Conservation (phyloP, 2,888 invertebrate species). For the Xanthia togata region DNA sequence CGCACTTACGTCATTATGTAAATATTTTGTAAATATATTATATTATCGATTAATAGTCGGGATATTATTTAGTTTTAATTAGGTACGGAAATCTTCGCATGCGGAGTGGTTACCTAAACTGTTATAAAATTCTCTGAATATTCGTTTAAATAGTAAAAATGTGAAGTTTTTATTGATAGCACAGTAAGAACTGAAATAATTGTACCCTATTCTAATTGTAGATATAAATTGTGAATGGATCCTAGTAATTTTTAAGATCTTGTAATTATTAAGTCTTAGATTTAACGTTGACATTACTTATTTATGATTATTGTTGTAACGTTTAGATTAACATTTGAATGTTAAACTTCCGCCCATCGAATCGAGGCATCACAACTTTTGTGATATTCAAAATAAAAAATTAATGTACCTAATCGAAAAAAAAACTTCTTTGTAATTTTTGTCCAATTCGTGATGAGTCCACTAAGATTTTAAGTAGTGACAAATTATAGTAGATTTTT, state of each 20-base stretch:
- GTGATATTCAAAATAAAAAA: slow-evolving; percentile 60
- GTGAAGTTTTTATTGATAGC: slow-evolving; percentile 67
- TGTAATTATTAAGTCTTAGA: slow-evolving; percentile 76
- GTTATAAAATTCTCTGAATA: slow-evolving; percentile 61
- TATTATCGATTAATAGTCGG: slow-evolving; percentile 47
- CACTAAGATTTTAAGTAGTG: slow-evolving; percentile 70
- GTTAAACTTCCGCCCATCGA: slow-evolving; percentile 73
- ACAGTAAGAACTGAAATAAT: slow-evolving; percentile 72
- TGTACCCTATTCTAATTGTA: slow-evolving; percentile 70
- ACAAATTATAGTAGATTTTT: slow-evolving; percentile 71
- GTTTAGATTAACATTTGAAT: slow-evolving; percentile 63
- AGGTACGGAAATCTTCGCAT: slow-evolving; percentile 55
- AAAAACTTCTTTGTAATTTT: slow-evolving; percentile 63
- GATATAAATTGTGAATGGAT: slow-evolving; percentile 86
- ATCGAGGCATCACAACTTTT: slow-evolving; percentile 75
- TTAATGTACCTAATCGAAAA: slow-evolving; percentile 22
- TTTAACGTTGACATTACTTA: slow-evolving; percentile 70
- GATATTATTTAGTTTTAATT: slow-evolving; percentile 63
- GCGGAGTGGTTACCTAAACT: slow-evolving; percentile 64
- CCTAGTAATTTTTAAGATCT: slow-evolving; percentile 85
- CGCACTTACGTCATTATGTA: slow-evolving; percentile 61
- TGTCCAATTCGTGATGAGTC: slow-evolving; percentile 73
- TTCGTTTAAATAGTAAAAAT: slow-evolving; percentile 58
- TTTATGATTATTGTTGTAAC: slow-evolving; percentile 74
- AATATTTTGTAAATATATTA: slow-evolving; percentile 71